Percentiles rank a stretch among this genome's conserved stretches.
Evolutionary conservation across 2,113 vertebrate genomes (phyloP).

Genomic region (Atrichornis clamosus): DNA sequence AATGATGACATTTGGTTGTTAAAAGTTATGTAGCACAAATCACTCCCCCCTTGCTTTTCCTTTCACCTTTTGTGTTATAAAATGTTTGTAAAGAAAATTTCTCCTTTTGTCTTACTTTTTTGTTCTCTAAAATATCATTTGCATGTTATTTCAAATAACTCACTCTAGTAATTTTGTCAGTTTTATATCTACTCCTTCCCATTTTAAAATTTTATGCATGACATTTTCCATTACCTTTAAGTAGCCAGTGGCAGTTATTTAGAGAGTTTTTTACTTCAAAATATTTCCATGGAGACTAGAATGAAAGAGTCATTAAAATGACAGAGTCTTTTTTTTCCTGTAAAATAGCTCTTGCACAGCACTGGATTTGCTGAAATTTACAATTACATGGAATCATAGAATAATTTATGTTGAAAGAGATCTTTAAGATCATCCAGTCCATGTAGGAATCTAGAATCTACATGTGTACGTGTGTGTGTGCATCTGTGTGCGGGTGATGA

Average conservation of each 20-base stretch:
- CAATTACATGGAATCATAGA: neutral
- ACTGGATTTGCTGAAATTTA: neutral
- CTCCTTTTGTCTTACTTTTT: neutral
- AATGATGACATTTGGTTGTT: neutral
- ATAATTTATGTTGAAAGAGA: neutral
- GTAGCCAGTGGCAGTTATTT: conserved; percentile 32
- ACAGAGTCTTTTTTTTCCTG: neutral
- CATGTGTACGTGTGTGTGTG: neutral
- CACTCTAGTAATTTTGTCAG: neutral
- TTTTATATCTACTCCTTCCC: neutral
- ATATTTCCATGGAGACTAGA: conserved; percentile 35
- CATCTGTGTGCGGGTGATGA: neutral
- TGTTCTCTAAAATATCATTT: neutral
- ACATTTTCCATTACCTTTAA: conserved; percentile 41
- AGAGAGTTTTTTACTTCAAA: conserved; percentile 3
- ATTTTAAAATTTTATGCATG: conserved; percentile 27
- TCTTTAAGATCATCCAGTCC: neutral
- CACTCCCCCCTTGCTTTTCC: neutral
- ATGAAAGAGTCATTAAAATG: conserved; percentile 4
- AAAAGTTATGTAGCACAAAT: neutral
- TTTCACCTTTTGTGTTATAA: neutral
- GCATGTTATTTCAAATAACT: neutral
- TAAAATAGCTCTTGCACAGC: neutral
- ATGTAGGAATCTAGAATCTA: neutral
- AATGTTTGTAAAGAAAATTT: neutral